These are phyloP conservation scores for Caracal caracal DNA, from an alignment of 2,113 vertebrate species.

Conservation along the genomic window DNA sequence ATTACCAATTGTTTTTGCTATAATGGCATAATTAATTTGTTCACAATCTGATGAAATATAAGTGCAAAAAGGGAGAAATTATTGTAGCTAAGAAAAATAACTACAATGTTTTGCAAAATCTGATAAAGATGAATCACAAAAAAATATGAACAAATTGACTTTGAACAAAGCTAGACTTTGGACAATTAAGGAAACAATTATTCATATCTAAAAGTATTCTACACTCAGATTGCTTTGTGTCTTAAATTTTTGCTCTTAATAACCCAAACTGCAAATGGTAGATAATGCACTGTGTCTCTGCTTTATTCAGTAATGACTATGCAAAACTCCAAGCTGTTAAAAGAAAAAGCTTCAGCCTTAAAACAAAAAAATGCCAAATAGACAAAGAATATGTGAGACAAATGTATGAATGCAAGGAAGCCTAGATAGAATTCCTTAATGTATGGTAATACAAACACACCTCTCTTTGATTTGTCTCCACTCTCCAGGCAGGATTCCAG, in stretches of 20 bases:
- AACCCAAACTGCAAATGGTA: not conserved
- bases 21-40: not conserved
- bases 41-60: not conserved
- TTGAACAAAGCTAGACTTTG: not conserved
- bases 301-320: not conserved
- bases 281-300: not conserved
- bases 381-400: not conserved
- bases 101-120: not conserved
- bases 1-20: not conserved
- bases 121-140: not conserved
- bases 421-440: not conserved
- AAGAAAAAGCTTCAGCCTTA: not conserved
- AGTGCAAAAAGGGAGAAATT: not conserved
- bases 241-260: conserved; percentile 1
- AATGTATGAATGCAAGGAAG: not conserved
- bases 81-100: not conserved
- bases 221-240: not conserved
- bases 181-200: not conserved
- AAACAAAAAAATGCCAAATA: not conserved
- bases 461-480: not conserved
- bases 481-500: not conserved
- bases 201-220: not conserved
- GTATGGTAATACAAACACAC: not conserved
- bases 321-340: not conserved
- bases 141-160: not conserved